Evolutionary conservation across 2,113 vertebrate genomes (phyloP).

Genomic region (Cygnus atratus): DNA sequence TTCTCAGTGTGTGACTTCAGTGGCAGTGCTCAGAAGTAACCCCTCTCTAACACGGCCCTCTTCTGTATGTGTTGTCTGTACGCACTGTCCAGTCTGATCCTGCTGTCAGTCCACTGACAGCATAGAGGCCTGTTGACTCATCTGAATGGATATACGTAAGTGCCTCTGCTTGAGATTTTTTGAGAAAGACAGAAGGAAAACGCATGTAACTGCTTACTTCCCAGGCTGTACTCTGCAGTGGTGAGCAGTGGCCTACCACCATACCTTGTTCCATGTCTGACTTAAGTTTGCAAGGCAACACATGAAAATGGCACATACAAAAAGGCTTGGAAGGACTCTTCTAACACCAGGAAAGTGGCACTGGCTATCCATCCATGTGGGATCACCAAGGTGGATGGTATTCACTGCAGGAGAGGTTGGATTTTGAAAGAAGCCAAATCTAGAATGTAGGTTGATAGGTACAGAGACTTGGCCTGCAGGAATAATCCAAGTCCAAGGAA

Average conservation of each 20-base stretch:
- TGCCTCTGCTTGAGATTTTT: background rate
- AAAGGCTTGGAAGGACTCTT: background rate
- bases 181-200: slow-evolving; percentile 4
- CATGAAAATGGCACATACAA: background rate
- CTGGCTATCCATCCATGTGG: background rate
- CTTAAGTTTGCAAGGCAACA: rapidly evolving
- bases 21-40: background rate
- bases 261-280: rapidly evolving
- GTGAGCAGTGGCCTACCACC: background rate
- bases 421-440: background rate
- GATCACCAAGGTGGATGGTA: background rate
- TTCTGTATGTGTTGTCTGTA: background rate
- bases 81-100: background rate
- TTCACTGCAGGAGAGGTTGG: background rate
- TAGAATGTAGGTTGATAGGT: background rate
- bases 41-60: background rate
- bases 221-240: background rate
- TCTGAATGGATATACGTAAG: background rate
- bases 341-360: background rate
- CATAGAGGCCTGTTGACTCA: background rate
- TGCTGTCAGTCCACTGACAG: background rate
- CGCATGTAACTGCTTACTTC: background rate
- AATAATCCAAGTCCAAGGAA: background rate
- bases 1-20: background rate
- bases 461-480: background rate